Evolutionary conservation across 2,888 invertebrate genomes (phyloP).

Genomic region (Tipula vernalis): DNA sequence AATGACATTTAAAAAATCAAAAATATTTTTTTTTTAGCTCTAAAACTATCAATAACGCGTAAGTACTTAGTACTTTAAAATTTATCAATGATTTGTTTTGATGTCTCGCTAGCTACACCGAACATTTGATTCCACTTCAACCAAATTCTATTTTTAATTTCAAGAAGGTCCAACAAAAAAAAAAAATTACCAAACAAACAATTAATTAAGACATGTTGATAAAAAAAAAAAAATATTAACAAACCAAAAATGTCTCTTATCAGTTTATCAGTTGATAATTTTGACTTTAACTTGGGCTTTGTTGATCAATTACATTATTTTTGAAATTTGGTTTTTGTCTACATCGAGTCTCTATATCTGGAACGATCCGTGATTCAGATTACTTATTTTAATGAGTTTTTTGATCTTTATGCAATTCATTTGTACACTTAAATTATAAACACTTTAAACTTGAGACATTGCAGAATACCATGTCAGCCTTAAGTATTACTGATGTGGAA

Average conservation of each 20-base stretch:
- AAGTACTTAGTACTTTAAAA: background rate
- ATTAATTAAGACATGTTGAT: background rate
- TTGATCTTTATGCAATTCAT: background rate
- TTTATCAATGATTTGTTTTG: background rate
- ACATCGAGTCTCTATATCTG: background rate
- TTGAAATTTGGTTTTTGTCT: background rate
- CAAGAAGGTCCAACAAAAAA: background rate
- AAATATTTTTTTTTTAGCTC: no score
- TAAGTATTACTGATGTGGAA: background rate
- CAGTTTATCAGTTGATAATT: background rate
- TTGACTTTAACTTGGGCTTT: background rate
- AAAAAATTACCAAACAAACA: background rate
- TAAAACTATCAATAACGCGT: no score
- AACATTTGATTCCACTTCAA: background rate
- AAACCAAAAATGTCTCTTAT: background rate
- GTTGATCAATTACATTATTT: background rate
- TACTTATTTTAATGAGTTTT: background rate
- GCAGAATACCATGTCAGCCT: no score
- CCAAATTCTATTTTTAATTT: background rate
- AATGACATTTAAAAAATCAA: background rate
- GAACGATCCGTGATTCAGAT: background rate
- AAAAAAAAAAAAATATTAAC: background rate
- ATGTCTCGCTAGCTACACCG: background rate
- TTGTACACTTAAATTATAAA: no score
- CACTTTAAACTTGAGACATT: no score